Conservation (phyloP, 2,113 vertebrate species). For the Progne subis region DNA sequence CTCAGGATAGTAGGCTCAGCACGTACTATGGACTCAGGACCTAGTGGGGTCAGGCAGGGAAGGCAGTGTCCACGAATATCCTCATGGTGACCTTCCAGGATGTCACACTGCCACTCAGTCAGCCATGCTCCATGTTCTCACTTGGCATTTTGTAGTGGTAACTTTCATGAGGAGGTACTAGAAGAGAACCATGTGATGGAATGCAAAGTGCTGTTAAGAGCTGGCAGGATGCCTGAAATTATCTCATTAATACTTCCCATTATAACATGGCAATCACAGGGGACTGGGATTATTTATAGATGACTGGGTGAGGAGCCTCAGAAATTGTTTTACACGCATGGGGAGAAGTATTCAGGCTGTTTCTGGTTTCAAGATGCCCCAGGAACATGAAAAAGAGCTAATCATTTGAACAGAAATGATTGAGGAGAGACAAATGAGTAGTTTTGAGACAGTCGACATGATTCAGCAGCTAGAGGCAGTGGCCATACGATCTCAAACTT, state of each 20-base stretch:
- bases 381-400: background rate
- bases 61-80: background rate
- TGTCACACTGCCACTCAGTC: background rate
- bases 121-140: background rate
- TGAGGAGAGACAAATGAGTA: background rate
- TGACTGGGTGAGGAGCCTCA: background rate
- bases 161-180: background rate
- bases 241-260: background rate
- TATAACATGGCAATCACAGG: background rate
- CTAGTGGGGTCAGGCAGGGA: background rate
- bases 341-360: background rate
- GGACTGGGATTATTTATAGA: background rate
- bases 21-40: too few species aligned
- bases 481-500: background rate
- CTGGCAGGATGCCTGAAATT: slow-evolving; percentile 18
- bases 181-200: background rate
- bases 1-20: background rate
- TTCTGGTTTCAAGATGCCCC: background rate
- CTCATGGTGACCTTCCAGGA: background rate
- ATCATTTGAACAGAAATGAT: background rate
- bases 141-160: background rate
- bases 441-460: background rate
- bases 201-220: background rate
- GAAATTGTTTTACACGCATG: background rate
- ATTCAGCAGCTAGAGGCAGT: background rate